A percentile compares a stretch with the other conserved stretches of the same genome.
Conservation (phyloP, 2,797 vertebrate species). For the Dendrocincla fuliginosa region DNA sequence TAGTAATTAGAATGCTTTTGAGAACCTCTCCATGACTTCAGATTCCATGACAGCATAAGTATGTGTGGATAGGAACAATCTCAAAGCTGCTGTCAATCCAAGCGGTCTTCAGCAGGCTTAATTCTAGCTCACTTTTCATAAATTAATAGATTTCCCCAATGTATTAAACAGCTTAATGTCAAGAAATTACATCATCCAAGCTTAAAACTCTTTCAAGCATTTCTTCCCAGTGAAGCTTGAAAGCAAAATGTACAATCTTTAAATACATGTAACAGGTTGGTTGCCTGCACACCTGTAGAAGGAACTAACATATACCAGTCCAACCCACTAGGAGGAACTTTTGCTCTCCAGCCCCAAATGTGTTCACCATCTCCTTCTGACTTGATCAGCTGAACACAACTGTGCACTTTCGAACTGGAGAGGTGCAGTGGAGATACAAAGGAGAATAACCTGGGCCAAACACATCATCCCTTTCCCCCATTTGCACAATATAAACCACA, state of each 20-base stretch:
- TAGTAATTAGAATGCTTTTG: background rate
- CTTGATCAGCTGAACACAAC: background rate
- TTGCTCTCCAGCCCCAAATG: background rate
- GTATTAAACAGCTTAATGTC: rapidly evolving
- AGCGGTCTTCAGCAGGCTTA: background rate
- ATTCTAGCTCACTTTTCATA: background rate
- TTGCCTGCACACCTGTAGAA: background rate
- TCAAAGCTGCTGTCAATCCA: background rate
- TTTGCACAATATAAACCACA: background rate
- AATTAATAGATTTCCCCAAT: background rate
- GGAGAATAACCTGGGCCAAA: background rate
- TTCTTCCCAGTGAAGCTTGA: background rate
- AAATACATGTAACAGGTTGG: background rate
- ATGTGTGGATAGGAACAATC: background rate
- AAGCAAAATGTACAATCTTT: background rate
- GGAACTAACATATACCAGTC: background rate
- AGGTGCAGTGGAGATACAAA: background rate
- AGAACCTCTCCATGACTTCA: background rate
- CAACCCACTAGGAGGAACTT: background rate
- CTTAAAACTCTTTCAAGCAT: background rate
- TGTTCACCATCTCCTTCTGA: background rate
- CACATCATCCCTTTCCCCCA: background rate
- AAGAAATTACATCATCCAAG: background rate
- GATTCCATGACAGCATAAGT: background rate
- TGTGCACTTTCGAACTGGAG: background rate